These are phyloP conservation scores for Laothoe populi DNA, from an alignment of 2,888 invertebrate genomes.

Conservation along the genomic window DNA sequence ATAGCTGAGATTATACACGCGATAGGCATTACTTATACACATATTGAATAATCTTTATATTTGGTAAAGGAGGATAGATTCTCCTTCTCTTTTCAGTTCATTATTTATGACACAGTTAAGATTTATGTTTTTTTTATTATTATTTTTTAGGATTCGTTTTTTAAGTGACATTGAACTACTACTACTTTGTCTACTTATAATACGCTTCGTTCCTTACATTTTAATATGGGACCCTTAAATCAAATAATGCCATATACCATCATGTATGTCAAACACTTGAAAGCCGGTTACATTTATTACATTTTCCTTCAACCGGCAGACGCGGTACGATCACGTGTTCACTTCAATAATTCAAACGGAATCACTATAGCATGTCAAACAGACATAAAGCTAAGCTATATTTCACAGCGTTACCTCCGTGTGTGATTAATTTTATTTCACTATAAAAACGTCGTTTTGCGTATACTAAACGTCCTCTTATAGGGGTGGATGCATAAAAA, in stretches of 20 bases:
- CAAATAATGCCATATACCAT: not conserved
- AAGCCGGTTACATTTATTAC: not conserved
- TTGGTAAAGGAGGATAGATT: too few species aligned
- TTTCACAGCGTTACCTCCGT: not conserved
- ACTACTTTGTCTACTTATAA: too few species aligned
- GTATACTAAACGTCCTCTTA: conserved; percentile 14
- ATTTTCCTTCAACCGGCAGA: not conserved
- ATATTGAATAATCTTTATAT: too few species aligned
- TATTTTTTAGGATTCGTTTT: too few species aligned
- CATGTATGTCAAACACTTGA: not conserved
- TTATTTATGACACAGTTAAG: too few species aligned
- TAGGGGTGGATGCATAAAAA: not conserved
- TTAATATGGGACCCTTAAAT: too few species aligned
- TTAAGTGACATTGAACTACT: too few species aligned
- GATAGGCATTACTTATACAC: too few species aligned
- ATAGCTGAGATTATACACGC: not conserved
- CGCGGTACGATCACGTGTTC: not conserved
- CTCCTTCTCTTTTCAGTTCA: too few species aligned
- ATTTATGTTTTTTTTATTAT: too few species aligned
- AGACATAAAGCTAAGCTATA: conserved; percentile 9
- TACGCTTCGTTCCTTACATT: too few species aligned
- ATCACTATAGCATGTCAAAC: conserved; percentile 5
- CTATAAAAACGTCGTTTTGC: conserved; percentile 8
- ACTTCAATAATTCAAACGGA: conserved; percentile 7
- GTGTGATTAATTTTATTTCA: conserved; percentile 10